Percentiles rank a stretch among this genome's conserved stretches.
Evolutionary conservation across 2,797 vertebrate species (phyloP).

Genomic region (Erethizon dorsatum): DNA sequence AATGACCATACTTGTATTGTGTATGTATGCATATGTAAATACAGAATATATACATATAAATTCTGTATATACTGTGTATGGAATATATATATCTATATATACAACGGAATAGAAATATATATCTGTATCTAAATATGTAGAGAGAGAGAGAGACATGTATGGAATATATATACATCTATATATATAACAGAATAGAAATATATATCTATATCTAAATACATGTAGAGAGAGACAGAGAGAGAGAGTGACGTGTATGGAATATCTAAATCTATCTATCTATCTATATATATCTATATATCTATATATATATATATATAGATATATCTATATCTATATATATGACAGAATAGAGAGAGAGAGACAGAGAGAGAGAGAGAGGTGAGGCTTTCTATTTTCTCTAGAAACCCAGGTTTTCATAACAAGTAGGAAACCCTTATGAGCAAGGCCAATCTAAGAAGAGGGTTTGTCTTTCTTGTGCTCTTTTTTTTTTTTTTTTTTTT

Average conservation of each 20-base stretch:
- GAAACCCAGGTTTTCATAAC: not conserved
- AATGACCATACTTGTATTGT: not conserved
- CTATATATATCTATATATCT: not conserved
- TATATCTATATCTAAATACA: not conserved
- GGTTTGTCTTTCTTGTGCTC: not conserved
- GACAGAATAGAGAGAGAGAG: not conserved
- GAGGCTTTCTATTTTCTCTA: not conserved
- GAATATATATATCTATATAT: not conserved
- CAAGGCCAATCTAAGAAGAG: not conserved
- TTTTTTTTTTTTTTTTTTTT: not conserved
- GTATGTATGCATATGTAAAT: not conserved
- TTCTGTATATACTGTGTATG: not conserved
- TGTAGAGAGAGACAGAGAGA: not conserved
- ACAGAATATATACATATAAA: not conserved
- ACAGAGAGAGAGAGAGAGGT: not conserved
- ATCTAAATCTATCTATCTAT: no score
- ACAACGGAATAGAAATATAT: not conserved
- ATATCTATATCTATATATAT: no score
- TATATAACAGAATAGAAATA: not conserved
- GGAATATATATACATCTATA: not conserved
- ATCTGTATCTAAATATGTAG: not conserved
- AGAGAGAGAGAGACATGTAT: not conserved
- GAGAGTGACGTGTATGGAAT: not conserved
- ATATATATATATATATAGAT: no score
- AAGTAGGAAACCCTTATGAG: not conserved